Evolutionary conservation across 2,888 invertebrate species (phyloP), one percentile per base, ranked within the genome.

Genomic region (Melinopterus prodromus): DNA sequence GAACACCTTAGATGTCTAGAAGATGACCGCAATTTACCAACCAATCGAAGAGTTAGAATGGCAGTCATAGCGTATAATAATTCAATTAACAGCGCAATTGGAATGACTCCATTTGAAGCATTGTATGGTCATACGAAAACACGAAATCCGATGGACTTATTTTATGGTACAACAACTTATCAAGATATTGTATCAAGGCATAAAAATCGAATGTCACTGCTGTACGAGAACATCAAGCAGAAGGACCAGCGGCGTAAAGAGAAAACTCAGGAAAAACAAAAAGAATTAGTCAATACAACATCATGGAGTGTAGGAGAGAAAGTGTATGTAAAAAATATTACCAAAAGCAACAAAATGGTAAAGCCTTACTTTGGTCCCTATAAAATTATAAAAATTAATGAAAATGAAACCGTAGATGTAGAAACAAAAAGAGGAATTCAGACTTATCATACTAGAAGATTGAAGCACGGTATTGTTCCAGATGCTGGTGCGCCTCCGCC

Each of bases 101-200:
- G 75, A 53, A 74, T 75, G 16, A 78, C 75, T 36, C 38, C 78
- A 2, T 78, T 78, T n/a, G 78, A 78, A 37, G 75, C 75, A 26
- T 53, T 74, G 6, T 75, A 75, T 35, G 78, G 75, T n/a, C 74
- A 78, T 35, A 75, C 69, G 1, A 78, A 78, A 75, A 53, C 69
- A 38, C 16, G 75, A 38, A 69, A 78, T 35, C 78, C 78, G n/a
- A 75, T 75, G 74, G 78, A 78, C n/a, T 16, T 78, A 16, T 78
- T 75, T 7, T 78, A 78, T 37, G 78, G 78, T 9, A 78, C 78
- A 15, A 37, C 16, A 71, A 78, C 71, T 12, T 78, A 78, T n/a
- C 78, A 78, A 38, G 71, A 74, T 1, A 14, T 75, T 6, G n/a
- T 74, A 74, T 5, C 74, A 0, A 74, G 14, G 7, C 74, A 77